These are phyloP conservation scores for Melinaea menophilus DNA, from an alignment of 2,888 invertebrate genomes.

Conservation along the genomic window DNA sequence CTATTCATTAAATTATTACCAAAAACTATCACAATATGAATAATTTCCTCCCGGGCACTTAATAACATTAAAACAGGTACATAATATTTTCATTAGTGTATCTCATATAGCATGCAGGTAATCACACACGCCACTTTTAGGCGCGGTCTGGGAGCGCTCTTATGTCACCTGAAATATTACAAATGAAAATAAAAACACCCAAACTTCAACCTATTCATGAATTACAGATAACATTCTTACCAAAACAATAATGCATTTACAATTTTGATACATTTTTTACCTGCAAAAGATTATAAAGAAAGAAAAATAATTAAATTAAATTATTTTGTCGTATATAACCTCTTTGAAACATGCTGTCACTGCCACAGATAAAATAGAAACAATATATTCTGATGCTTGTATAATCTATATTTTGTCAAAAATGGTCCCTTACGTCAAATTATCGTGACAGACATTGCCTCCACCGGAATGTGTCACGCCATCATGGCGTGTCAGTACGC, in stretches of 20 bases:
- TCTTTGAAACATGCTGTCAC: too few species aligned
- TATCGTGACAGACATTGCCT: constrained; percentile 27
- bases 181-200: neutral
- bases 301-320: too few species aligned
- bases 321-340: too few species aligned
- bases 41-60: constrained; percentile 1
- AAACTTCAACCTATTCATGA: too few species aligned
- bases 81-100: constrained; percentile 14
- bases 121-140: constrained; percentile 26
- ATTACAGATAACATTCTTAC: too few species aligned
- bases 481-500: constrained; percentile 31
- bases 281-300: too few species aligned
- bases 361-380: neutral
- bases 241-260: too few species aligned
- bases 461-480: constrained; percentile 39
- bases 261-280: too few species aligned
- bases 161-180: neutral
- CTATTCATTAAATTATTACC: neutral
- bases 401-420: constrained; percentile 9
- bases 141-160: constrained; percentile 22
- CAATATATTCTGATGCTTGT: constrained; percentile 2
- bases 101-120: constrained; percentile 17
- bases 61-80: constrained; percentile 6
- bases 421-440: constrained; percentile 27
- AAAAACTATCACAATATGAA: neutral